phyloP scores from a whole-genome alignment of 1,140 invertebrate genomes.

The Chelonus insularis region DNA sequence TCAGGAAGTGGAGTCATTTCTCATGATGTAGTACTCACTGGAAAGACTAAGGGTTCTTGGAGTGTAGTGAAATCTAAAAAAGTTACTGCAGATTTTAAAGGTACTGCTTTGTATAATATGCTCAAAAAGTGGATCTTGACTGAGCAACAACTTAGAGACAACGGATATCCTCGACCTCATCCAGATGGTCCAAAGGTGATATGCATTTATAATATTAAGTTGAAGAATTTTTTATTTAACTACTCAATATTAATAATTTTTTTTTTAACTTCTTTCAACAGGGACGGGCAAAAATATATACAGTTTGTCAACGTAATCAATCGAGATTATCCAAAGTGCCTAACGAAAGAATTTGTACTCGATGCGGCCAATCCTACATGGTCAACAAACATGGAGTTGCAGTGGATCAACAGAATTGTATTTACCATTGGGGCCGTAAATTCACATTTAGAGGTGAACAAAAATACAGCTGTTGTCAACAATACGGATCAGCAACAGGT shows the following conservation, averaged over 20 bases:
- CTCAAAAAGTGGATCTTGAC: slow-evolving; percentile 67
- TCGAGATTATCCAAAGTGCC: slow-evolving; percentile 65
- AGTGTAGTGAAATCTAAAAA: slow-evolving; percentile 68
- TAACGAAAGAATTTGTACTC: slow-evolving; percentile 76
- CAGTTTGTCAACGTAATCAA: slow-evolving; percentile 64
- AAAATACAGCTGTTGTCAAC: slow-evolving; percentile 68
- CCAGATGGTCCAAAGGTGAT: slow-evolving; percentile 52
- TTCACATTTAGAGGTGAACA: slow-evolving; percentile 76
- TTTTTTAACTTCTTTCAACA: slow-evolving; percentile 40
- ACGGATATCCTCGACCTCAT: slow-evolving; percentile 81
- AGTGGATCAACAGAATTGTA: slow-evolving; percentile 74
- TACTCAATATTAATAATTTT: slow-evolving; percentile 21
- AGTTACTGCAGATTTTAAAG: slow-evolving; percentile 56
- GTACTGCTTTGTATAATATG: slow-evolving; percentile 45
- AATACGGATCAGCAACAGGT: slow-evolving; percentile 72
- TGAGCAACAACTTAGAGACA: slow-evolving; percentile 77
- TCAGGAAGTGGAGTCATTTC: slow-evolving; percentile 59
- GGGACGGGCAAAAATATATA: slow-evolving; percentile 63
- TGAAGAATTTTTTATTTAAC: not conserved
- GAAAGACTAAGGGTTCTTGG: slow-evolving; percentile 71
- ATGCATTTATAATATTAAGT: slow-evolving; percentile 8
- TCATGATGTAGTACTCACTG: slow-evolving; percentile 69
- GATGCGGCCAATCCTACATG: slow-evolving; percentile 80
- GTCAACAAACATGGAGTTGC: slow-evolving; percentile 77
- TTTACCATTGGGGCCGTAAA: slow-evolving; percentile 87